Evolutionary conservation across 2,113 vertebrate genomes (phyloP), one percentile per base, ranked within the genome.

Genomic region (Siniperca chuatsi): DNA sequence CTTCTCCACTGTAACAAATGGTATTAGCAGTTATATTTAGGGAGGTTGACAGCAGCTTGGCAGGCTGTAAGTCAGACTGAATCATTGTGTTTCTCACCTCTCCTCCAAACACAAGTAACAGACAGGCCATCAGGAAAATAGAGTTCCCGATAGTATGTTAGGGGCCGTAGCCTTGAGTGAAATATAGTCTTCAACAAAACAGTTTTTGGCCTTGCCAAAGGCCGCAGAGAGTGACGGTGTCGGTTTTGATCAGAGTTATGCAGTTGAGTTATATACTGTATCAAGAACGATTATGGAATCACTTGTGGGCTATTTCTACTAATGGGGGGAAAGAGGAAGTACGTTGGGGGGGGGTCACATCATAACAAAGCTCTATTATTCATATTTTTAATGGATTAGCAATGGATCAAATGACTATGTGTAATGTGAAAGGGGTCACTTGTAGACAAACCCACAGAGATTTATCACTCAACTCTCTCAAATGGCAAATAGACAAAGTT

Each of bases 11-110:
- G 69, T 81, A 82, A 81, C 88, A 77, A 82, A 87, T 87, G 69
- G 70, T 50, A 70, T 89, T 77, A 86, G 40, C 57, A 37, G 88
- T 84, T 91, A 82, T 94, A 91, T 93, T 84, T 79, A 89, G 89
- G 76, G 81, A 73, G 79, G 79, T 42, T 90, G 90, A 79, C 84
- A 75, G 81, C 61, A 84, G 73, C 78, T 90, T 84, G 87, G 88
- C 83, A 88, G 82, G n/a, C 80, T 84, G 66, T 60, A 74, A 67
- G 62, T 89, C 74, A 65, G 74, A 66, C 72, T 85, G 89, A 91
- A 80, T 91, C 87, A 71, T 42, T 69, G 80, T 74, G 78, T 75
- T 84, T 81, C 84, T 86, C 89, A 89, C 83, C 77, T 85, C 78
- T 82, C 67, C 23, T 83, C 60, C 83, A 73, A 87, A 75, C 70